Evolutionary conservation across 2,888 invertebrate genomes (phyloP), one percentile per base, ranked within the genome.

Genomic region (Melitaea athalia): DNA sequence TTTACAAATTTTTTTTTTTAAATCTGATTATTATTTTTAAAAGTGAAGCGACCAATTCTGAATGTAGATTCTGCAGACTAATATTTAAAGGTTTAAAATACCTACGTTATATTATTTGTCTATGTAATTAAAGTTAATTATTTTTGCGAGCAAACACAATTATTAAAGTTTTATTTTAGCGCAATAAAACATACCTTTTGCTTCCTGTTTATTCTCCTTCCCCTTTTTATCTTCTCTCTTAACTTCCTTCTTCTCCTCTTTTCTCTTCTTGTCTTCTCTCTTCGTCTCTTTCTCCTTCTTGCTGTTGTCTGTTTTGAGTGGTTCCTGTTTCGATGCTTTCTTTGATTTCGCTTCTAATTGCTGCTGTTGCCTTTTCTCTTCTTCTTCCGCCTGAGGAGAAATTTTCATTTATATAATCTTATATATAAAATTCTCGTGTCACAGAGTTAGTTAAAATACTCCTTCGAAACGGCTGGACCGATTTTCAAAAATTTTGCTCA

Each of bases 191-290:
- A 77, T 38, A 89, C 88, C 82, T 76, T 72, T 80, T 75, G 88
- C 91, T 67, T 89, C 91, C 67, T 76, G 78, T 80, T 87, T 90
- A 70, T 78, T 81, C 67, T 86, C 86, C 72, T 85, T 85, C 31
- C 75, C 82, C 38, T 77, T 76, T 70, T 79, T 79, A 47, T 78
- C 77, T 4, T 74, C 74, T 24, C 69, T 72, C 65, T 74, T 75
- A n/a, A 59, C 71, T 47, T 83, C 82, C 66, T 87, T 77, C 76
- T 74, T 85, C 75, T 69, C 81, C 82, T 90, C 74, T 14, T 85
- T 84, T 15, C 78, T 78, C 47, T 79, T 79, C 68, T 80, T 79
- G 3, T 71, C 71, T n/a, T 79, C 77, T 10, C 72, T 72, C 59
- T 75, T 75, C 33, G 68, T 71, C 64, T 84, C 82, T 65, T 88